Conservation (phyloP, 2,888 invertebrate genomes). For the Parthenolecanium corni region DNA sequence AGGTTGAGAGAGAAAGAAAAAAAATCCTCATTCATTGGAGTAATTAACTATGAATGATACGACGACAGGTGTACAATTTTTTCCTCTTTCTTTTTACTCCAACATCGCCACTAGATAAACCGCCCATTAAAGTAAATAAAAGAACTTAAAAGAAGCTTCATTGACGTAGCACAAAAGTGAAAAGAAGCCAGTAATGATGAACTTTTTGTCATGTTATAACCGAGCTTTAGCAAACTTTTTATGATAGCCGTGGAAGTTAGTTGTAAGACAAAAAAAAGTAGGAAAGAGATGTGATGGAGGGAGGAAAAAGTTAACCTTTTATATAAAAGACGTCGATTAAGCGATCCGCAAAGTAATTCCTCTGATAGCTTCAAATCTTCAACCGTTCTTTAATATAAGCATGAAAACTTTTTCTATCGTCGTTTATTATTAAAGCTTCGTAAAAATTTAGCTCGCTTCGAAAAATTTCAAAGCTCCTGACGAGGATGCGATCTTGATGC, state of each 20-base stretch:
- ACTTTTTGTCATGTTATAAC: slow-evolving; percentile 24
- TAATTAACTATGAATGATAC: slow-evolving; percentile 25
- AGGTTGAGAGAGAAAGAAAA: background rate
- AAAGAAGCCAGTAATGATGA: slow-evolving; percentile 20
- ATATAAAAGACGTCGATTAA: slow-evolving; percentile 26
- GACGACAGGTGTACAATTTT: slow-evolving; percentile 10
- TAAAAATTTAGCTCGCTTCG: slow-evolving; percentile 8
- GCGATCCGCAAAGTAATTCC: slow-evolving; percentile 25
- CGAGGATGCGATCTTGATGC: too few species aligned
- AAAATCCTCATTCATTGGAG: slow-evolving; percentile 1
- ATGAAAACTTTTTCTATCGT: slow-evolving; percentile 25
- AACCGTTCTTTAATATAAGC: slow-evolving; percentile 22
- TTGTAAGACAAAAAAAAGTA: slow-evolving; percentile 1
- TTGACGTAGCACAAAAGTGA: slow-evolving; percentile 19
- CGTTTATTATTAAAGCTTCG: slow-evolving; percentile 21
- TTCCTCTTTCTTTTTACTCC: background rate
- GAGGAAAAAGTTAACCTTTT: slow-evolving; percentile 14
- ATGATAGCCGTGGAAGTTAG: slow-evolving; percentile 18
- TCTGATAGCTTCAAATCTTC: slow-evolving; percentile 26
- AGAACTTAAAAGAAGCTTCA: slow-evolving; percentile 22
- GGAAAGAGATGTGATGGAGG: background rate
- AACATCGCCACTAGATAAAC: slow-evolving; percentile 14
- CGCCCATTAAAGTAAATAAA: slow-evolving; percentile 8
- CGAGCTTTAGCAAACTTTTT: slow-evolving; percentile 18
- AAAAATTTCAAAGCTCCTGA: background rate